These are phyloP conservation scores for Tetragnatha montana DNA, from an alignment of 2,888 invertebrate species.

Conservation along the genomic window DNA sequence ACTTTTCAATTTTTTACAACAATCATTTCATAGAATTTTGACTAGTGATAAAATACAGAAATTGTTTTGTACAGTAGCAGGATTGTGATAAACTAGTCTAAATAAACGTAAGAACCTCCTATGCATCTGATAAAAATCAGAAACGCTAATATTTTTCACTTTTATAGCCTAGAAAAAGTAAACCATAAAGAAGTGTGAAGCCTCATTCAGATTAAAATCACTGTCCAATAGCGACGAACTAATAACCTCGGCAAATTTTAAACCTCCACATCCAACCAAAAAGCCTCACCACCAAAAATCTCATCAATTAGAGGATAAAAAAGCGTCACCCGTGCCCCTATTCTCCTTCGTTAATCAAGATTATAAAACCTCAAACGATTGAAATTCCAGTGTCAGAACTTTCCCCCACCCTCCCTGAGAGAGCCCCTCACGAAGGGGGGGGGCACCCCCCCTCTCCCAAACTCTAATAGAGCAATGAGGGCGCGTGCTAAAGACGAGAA, in stretches of 20 bases:
- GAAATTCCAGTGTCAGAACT: conserved; percentile 58
- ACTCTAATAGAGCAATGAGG: conserved; percentile 43
- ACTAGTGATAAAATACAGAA: too few species aligned
- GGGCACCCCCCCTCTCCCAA: not conserved
- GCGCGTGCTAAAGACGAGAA: conserved; percentile 11
- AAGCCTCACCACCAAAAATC: not conserved
- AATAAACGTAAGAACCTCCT: too few species aligned
- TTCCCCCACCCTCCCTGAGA: conserved; percentile 17
- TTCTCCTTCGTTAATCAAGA: conserved; percentile 47
- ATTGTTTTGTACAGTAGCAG: too few species aligned
- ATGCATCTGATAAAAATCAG: too few species aligned
- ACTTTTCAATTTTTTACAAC: too few species aligned
- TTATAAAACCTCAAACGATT: conserved; percentile 47
- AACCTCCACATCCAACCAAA: not conserved
- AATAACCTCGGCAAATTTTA: not conserved
- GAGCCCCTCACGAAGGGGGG: conserved; percentile 10
- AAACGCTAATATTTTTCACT: too few species aligned
- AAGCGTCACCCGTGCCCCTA: not conserved
- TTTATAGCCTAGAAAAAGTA: too few species aligned
- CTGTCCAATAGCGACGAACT: too few species aligned
- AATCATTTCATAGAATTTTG: too few species aligned
- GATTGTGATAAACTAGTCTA: too few species aligned
- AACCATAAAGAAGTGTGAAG: too few species aligned
- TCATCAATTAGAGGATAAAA: not conserved
- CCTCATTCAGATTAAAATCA: too few species aligned